Evolutionary conservation across 2,797 vertebrate genomes (phyloP).

Genomic region (Diceros bicornis): DNA sequence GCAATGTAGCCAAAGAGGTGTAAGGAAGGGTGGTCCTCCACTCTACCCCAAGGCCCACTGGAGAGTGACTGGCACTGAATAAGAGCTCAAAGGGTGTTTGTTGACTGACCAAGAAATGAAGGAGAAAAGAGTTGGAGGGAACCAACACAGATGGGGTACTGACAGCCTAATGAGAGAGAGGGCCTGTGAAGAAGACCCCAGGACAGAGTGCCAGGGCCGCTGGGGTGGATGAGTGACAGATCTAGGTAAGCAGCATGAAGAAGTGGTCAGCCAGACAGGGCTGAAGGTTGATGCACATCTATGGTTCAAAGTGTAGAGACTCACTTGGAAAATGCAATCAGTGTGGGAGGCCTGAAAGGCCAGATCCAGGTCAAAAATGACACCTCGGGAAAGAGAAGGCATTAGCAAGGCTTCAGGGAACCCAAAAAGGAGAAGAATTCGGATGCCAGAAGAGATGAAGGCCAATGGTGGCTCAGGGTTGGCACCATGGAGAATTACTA

Average conservation of each 20-base stretch:
- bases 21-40: not conserved
- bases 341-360: not conserved
- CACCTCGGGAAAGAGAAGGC: not conserved
- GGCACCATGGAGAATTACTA: too few relatives aligned
- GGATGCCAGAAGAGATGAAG: not conserved
- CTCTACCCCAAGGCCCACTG: fast-evolving
- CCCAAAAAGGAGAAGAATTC: not conserved
- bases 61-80: not conserved
- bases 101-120: not conserved
- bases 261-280: not conserved
- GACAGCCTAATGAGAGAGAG: not conserved
- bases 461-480: fast-evolving
- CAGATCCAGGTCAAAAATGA: not conserved
- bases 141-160: not conserved
- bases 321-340: not conserved
- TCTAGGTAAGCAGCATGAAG: not conserved
- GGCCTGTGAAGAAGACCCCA: not conserved
- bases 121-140: not conserved
- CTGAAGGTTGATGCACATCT: too few relatives aligned
- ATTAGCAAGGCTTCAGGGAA: not conserved
- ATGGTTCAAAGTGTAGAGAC: not conserved
- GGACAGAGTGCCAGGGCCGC: not conserved
- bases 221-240: not conserved
- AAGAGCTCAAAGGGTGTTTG: not conserved
- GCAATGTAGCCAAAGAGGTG: not conserved